Evolutionary conservation across 1,140 invertebrate genomes (phyloP).

Genomic region (Panagrolaimus sp.): DNA sequence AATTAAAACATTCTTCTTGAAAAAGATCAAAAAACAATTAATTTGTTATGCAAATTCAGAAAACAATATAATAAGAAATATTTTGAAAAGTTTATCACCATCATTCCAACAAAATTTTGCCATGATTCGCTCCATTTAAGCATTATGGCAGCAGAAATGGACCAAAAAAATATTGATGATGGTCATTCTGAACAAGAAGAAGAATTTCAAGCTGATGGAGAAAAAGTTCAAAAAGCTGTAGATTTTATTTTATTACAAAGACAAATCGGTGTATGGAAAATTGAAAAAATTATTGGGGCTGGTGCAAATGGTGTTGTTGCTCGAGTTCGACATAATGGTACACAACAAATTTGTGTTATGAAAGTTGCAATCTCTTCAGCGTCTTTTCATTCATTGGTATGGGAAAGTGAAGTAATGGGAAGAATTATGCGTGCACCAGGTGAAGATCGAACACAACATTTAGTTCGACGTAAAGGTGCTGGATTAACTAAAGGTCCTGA

Average conservation of each 20-base stretch:
- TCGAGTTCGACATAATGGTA: neutral
- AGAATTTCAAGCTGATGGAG: constrained; percentile 11
- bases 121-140: no score
- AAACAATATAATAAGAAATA: no score
- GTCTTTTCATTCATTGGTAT: neutral
- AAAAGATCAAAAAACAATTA: no score
- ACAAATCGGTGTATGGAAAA: neutral
- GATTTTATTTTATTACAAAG: neutral
- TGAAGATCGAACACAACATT: constrained; percentile 7
- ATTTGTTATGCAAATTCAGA: no score
- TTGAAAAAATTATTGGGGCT: constrained; percentile 1
- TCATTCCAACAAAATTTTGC: no score
- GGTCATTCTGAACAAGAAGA: neutral
- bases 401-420: constrained; percentile 2
- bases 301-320: constrained; percentile 1
- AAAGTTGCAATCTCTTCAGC: neutral
- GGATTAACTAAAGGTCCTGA: constrained; percentile 2
- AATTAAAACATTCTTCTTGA: no score
- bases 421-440: neutral
- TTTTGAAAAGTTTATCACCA: no score
- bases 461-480: neutral
- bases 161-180: no score
- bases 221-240: constrained; percentile 7
- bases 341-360: neutral
- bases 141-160: no score